These are phyloP conservation scores for Micromys minutus DNA, from an alignment of 2,113 vertebrate genomes.

Conservation along the genomic window DNA sequence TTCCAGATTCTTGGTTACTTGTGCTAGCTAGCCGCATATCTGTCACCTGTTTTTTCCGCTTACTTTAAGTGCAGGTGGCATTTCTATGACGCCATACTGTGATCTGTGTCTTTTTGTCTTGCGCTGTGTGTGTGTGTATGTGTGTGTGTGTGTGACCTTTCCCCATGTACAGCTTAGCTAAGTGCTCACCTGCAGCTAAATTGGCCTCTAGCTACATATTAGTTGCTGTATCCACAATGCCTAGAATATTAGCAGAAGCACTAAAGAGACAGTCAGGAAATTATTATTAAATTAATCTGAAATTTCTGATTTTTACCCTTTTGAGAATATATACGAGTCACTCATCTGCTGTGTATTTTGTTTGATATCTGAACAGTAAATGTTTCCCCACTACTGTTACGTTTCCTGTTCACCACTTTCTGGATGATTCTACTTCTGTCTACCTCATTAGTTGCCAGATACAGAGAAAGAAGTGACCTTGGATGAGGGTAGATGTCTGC, in stretches of 20 bases:
- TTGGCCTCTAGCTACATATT: neutral
- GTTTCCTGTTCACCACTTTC: neutral
- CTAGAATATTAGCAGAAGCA: neutral
- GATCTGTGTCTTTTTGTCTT: neutral
- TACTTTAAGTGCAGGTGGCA: neutral
- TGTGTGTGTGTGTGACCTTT: no score
- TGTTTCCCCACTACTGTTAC: neutral
- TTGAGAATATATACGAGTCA: neutral
- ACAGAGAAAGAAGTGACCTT: neutral
- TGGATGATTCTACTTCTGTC: neutral
- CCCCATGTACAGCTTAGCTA: neutral
- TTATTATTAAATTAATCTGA: neutral
- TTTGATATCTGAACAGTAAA: neutral
- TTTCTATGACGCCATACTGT: neutral
- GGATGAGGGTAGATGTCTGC: neutral
- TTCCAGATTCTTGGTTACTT: neutral
- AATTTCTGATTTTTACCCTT: constrained; percentile 11
- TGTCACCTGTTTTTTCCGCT: neutral
- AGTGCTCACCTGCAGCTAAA: neutral
- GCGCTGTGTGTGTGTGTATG: neutral
- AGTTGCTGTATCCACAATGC: neutral
- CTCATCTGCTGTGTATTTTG: constrained; percentile 8
- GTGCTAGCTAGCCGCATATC: neutral
- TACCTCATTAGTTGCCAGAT: neutral
- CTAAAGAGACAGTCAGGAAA: neutral